A percentile compares a stretch with the other conserved stretches of the same genome.
Conservation (phyloP, 2,113 vertebrate genomes). For the Otus sunia region DNA sequence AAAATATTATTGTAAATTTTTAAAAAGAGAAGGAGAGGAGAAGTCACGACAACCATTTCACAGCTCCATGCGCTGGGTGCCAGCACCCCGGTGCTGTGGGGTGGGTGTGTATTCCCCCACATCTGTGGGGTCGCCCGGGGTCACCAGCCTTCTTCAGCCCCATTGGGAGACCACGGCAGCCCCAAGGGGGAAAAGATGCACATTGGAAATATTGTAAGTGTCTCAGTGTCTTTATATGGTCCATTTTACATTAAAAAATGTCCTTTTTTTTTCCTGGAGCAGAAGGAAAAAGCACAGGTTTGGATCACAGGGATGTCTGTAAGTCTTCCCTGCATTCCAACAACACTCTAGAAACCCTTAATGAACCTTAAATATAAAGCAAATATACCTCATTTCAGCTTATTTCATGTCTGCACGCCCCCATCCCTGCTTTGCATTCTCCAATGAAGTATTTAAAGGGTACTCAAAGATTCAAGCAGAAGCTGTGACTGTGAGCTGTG, state of each 20-base stretch:
- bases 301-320: neutral
- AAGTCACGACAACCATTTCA: neutral
- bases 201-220: neutral
- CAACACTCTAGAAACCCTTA: neutral
- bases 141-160: neutral
- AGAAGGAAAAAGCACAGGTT: neutral
- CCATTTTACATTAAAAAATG: neutral
- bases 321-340: neutral
- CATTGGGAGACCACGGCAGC: neutral
- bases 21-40: neutral
- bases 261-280: neutral
- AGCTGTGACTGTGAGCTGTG: accelerated
- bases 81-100: accelerated
- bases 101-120: accelerated
- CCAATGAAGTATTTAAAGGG: neutral
- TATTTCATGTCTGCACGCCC: neutral
- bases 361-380: neutral
- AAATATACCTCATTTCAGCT: neutral
- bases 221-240: neutral
- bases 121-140: accelerated
- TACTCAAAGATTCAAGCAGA: neutral
- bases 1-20: neutral
- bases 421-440: neutral
- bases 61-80: neutral
- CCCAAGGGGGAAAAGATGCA: too few species aligned